Evolutionary conservation across 2,797 vertebrate genomes (phyloP), one percentile per base, ranked within the genome.

Genomic region (Cuculus canorus): DNA sequence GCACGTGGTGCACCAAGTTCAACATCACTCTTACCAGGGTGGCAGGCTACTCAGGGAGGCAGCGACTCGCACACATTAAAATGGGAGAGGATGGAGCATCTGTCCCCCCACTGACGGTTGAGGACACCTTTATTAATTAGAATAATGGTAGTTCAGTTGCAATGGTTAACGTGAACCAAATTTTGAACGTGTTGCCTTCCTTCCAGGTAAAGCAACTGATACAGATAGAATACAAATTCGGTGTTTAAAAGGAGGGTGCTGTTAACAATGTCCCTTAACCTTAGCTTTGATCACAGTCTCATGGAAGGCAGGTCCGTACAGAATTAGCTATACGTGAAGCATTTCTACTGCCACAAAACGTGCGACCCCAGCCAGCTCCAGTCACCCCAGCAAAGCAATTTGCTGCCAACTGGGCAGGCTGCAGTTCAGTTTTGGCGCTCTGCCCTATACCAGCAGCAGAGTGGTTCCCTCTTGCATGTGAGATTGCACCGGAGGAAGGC

Each of bases 381-480:
- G 45, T 5, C 66, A 70, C 13, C 14, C 52, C 72, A 66, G 65
- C 28, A 53, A 56, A 39, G 21, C 47, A 14, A 17, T 13, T 23
- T 57, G 33, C 17, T n/a, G 33, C 41, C 39, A 19, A 15, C 76
- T 4, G 27, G 8, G 8, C 39, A 72, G 7, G 28, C 54, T 57
- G 48, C 57, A 27, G 27, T 1, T 73, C 3, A 22, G 11, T 41
- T 50, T 28, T 3, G 1, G 45, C 1, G 2, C 53, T 52, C 47
- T 84, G 66, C 28, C 54, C 66, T 25, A 4, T 2, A 13, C 79
- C 72, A 56, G 69, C 75, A 66, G 54, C 64, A 27, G 50, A 57
- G 53, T 9, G 0, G 19, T 5, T 48, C 37, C 65, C 19, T 5
- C 25, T 32, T 10, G 1, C 0, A 0, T 0, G 4, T 22, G 9